phyloP scores from a whole-genome alignment of 2,888 invertebrate species.

The Holacanthella duospinosa region DNA sequence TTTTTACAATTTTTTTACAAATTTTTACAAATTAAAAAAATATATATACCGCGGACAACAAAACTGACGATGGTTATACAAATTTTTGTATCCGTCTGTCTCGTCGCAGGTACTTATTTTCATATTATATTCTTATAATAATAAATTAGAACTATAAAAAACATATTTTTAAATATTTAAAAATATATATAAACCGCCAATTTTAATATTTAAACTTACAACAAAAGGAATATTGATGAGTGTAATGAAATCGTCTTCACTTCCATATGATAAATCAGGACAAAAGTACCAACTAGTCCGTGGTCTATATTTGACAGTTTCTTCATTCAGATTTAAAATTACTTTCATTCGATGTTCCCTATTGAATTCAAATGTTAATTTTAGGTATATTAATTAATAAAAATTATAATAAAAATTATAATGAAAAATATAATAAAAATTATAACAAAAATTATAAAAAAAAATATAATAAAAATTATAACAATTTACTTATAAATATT shows the following conservation, averaged over 20 bases:
- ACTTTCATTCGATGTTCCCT: constrained; percentile 34
- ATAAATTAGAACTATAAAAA: too few species aligned
- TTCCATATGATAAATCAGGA: constrained; percentile 28
- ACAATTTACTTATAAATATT: background rate
- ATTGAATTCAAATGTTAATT: background rate
- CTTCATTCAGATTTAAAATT: constrained; percentile 26
- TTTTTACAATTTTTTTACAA: background rate
- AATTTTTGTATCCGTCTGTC: too few species aligned
- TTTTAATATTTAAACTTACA: constrained; percentile 23
- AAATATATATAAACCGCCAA: too few species aligned
- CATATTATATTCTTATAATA: too few species aligned
- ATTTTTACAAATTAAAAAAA: background rate
- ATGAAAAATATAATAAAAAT: background rate
- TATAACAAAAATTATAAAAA: background rate
- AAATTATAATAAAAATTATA: background rate
- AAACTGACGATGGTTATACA: too few species aligned
- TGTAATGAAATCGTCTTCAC: constrained; percentile 27
- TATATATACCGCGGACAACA: too few species aligned
- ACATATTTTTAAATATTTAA: too few species aligned
- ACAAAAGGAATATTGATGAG: constrained; percentile 33
- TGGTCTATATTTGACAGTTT: constrained; percentile 27
- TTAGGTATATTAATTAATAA: background rate
- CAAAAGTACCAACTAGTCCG: constrained; percentile 28
- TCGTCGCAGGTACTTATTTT: too few species aligned
- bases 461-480: background rate